Evolutionary conservation across 2,888 invertebrate genomes (phyloP), one percentile per base, ranked within the genome.

Genomic region (Pollenia griseotomentosa): DNA sequence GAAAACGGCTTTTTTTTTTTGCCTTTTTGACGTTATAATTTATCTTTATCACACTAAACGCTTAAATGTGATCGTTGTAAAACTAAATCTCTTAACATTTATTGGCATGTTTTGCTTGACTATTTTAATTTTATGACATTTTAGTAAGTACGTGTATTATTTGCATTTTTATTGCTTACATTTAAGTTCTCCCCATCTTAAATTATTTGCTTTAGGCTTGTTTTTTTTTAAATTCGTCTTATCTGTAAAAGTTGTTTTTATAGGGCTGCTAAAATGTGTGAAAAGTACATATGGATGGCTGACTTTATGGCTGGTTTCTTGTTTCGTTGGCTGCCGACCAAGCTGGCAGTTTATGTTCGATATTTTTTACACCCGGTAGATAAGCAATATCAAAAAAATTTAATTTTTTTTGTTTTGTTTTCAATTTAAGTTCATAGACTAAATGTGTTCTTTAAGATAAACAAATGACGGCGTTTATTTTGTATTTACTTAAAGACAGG

Each of bases 191-290:
- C 3, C n/a, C 16, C 5, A n/a, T 40, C 8, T 74, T 14, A 63
- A 10, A 1, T 42, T 51, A 70, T 70, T 70, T 70, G 70, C 70
- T 51, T 70, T 53, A 40, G 53, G 11, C 12, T 40, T 53, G n/a
- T 66, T n/a, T 46, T 44, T 23, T 73, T 48, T 2, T 48, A 48
- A 11, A 66, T 23, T 19, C 14, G 16, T 66, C 68, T 78, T 78
- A 68, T 78, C 78, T n/a, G 0, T 19, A 42, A 55, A 33, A 33
- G 33, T 33, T 78, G 23, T 57, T 78, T 78, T 40, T 57, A 61
- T 66, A 16, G 16, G 51, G 19, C 63, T 44, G 4, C 40, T 61
- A 46, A 61, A 48, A 77, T 77, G 75, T 77, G 65, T 65, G 53
- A 77, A 55, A 65, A 65, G 16, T n/a, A 59, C 8, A 79, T 12